Conservation (phyloP, 1,140 invertebrate genomes). For the Hyles euphorbiae region DNA sequence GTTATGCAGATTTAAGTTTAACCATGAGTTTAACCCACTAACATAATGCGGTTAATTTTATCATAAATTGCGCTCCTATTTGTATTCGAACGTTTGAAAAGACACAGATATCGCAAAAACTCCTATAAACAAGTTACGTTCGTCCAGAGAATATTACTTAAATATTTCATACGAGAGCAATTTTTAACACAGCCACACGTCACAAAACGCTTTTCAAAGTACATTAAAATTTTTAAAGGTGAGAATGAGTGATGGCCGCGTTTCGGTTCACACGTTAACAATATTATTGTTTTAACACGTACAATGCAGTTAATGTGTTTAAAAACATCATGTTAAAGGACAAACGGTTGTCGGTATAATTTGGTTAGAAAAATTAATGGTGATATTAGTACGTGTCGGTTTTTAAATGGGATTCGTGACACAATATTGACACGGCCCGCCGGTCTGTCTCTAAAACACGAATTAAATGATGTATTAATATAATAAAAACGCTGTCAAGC, state of each 20-base stretch:
- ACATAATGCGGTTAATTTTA: too few species aligned
- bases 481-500: constrained; percentile 57
- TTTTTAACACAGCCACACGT: background rate
- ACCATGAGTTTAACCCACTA: too few species aligned
- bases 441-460: constrained; percentile 35
- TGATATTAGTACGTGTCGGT: constrained; percentile 60
- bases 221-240: constrained; percentile 7
- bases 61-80: too few species aligned
- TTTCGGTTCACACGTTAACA: constrained; percentile 32
- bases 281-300: constrained; percentile 46
- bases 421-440: constrained; percentile 66
- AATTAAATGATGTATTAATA: constrained; percentile 54
- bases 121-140: background rate
- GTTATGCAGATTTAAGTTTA: too few species aligned
- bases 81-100: too few species aligned
- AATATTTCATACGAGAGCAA: too few species aligned
- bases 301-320: constrained; percentile 32
- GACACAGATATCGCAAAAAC: background rate
- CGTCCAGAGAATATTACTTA: too few species aligned
- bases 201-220: constrained; percentile 10
- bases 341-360: constrained; percentile 56
- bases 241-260: constrained; percentile 10
- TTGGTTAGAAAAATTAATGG: constrained; percentile 68
- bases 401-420: constrained; percentile 60
- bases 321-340: constrained; percentile 47